Base-by-base conservation (phyloP, 92 coral and sea anemone genomes). In the Muricea muricata region DNA sequence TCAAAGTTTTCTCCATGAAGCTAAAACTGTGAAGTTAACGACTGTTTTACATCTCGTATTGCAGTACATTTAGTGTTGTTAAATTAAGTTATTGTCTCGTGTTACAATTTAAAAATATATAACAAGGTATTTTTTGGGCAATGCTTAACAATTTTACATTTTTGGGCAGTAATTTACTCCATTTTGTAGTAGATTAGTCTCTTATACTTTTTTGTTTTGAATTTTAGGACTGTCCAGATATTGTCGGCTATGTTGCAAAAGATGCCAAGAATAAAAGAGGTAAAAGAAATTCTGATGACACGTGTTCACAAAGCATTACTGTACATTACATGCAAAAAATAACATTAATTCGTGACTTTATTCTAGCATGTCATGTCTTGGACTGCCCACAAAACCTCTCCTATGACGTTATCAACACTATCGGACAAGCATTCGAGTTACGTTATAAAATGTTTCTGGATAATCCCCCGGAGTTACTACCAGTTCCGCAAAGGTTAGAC, bases 211-310 rank as follows among this genome's bases (percentile, higher is more conserved):
- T 4, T 18, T 23, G 39, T 23, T 80, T 58, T 52, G 47, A 50
- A 15, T 79, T 32, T 5, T 57, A 95, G 98, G 99, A 96, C 68
- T 96, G 97, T 75, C 89, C 93, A 65, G 97, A 96, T 42, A 96
- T 96, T 92, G 94, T 96, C 73, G 99, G 99, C 29, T 96, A 96
- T 85, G 97, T 96, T 14, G 99, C 99, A 13, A 96, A 96, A 81
- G 99, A 96, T 80, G 87, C 73, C 17, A 80, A 87, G 13, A 90
- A 96, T 87, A 97, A 94, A 68, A 78, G 99, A 93, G 98, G 98
- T 95, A 37, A 30, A 52, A 52, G 18, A 18, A 52, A 6, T 17
- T 45, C 79, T 77, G 37, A 1, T 48, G 18, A 37, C 42, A 37
- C 9, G 4, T 37, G 42, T 4, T 37, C 9, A 24, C 5, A 3